Evolutionary conservation across 64 coral and sea anemone genomes (phyloP).

Genomic region (Orbicella faveolata): DNA sequence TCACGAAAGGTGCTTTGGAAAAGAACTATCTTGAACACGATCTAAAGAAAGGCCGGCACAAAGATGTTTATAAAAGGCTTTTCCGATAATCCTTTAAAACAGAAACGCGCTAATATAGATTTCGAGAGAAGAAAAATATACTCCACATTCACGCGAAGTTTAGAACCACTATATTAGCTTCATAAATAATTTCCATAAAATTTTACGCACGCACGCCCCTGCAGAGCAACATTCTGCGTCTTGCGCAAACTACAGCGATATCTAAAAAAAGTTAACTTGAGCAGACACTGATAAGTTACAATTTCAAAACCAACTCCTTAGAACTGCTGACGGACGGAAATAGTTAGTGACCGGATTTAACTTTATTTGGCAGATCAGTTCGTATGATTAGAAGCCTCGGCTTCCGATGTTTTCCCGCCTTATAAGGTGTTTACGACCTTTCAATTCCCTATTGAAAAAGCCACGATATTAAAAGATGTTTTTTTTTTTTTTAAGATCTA

Average conservation of each 20-base stretch:
- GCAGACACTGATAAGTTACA: neutral
- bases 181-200: conserved; percentile 41
- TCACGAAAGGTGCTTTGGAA: neutral
- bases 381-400: neutral
- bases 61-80: conserved; percentile 10
- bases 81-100: conserved; percentile 24
- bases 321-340: neutral
- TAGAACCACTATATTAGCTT: neutral
- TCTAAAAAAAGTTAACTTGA: neutral
- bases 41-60: neutral
- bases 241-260: conserved; percentile 11
- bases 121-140: neutral
- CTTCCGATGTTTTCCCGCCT: neutral
- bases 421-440: neutral
- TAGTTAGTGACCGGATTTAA: neutral
- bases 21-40: neutral
- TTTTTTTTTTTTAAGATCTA: neutral
- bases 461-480: neutral
- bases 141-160: conserved; percentile 24
- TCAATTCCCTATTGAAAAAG: conserved; percentile 11
- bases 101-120: conserved; percentile 25
- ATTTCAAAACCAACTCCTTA: neutral
- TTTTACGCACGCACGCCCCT: conserved; percentile 40
- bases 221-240: neutral
- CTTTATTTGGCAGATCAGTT: neutral